These are phyloP conservation scores for Sussaba pulchella DNA, from an alignment of 2,888 invertebrate genomes.

Conservation along the genomic window DNA sequence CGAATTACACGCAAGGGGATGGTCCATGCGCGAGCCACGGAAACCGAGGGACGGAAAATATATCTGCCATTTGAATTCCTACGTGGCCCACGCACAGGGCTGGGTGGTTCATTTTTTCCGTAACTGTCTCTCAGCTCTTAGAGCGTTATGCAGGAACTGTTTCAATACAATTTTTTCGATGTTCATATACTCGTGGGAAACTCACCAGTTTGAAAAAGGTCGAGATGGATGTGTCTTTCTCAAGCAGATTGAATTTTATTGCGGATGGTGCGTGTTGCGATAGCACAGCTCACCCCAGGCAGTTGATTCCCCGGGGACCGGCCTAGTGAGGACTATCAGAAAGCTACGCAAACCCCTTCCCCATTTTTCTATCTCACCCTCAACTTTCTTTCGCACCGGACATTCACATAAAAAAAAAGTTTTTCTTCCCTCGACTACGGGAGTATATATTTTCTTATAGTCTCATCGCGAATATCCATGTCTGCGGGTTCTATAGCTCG, in stretches of 20 bases:
- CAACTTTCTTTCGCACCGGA: conserved; percentile 60
- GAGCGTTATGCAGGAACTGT: conserved; percentile 31
- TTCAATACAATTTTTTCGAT: conserved; percentile 53
- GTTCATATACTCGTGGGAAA: conserved; percentile 39
- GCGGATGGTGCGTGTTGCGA: conserved; percentile 45
- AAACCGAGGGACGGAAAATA: conserved; percentile 71
- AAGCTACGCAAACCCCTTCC: neutral
- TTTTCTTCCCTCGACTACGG: conserved; percentile 41
- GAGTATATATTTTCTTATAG: conserved; percentile 51
- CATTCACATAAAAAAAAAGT: conserved; percentile 52
- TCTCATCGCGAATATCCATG: conserved; percentile 29
- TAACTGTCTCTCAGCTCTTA: conserved; percentile 13
- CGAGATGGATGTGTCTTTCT: conserved; percentile 54
- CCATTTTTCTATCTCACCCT: conserved; percentile 37
- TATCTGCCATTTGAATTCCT: conserved; percentile 73
- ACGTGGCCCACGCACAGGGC: conserved; percentile 38
- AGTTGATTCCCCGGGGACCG: conserved; percentile 30
- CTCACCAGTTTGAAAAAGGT: conserved; percentile 14
- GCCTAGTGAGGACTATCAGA: neutral
- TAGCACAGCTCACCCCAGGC: conserved; percentile 5
- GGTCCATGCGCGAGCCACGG: conserved; percentile 33
- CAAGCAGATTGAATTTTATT: conserved; percentile 64
- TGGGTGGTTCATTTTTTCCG: conserved; percentile 10
- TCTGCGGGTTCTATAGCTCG: conserved; percentile 6
- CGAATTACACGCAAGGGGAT: conserved; percentile 75